Percentiles rank a stretch among this genome's conserved stretches.
phyloP scores from a whole-genome alignment of 1,140 invertebrate species.

The Scaptodrosophila lebanonensis region DNA sequence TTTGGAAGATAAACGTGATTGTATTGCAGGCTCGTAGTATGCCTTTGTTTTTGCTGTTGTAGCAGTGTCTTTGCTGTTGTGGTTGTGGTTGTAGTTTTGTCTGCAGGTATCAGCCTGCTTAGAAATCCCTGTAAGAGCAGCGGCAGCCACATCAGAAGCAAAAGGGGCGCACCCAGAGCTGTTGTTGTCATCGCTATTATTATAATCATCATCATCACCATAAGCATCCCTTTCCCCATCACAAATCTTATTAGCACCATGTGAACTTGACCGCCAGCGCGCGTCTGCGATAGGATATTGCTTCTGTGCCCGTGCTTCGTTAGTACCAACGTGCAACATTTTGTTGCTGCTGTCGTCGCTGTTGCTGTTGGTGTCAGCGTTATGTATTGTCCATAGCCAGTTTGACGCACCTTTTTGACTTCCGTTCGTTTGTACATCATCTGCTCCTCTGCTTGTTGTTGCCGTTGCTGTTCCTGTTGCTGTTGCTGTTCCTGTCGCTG shows the following conservation, averaged over 20 bases:
- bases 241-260: conserved; percentile 31
- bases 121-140: conserved; percentile 42
- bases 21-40: conserved; percentile 29
- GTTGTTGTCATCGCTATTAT: conserved; percentile 22
- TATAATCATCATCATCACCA: conserved; percentile 7
- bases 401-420: conserved; percentile 42
- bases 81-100: conserved; percentile 1
- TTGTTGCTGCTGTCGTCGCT: conserved; percentile 11
- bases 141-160: conserved; percentile 39
- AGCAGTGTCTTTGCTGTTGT: conserved; percentile 15
- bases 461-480: conserved; percentile 15
- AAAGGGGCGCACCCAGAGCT: conserved; percentile 15
- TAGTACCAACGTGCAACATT: conserved; percentile 29
- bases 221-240: too few relatives aligned
- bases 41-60: not conserved
- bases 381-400: conserved; percentile 55
- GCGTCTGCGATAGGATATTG: conserved; percentile 46
- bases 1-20: conserved; percentile 72
- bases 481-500: conserved; percentile 32
- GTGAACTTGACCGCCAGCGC: conserved; percentile 9
- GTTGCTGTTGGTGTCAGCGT: conserved; percentile 36
- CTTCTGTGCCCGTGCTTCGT: conserved; percentile 24
- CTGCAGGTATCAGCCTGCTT: conserved; percentile 19
- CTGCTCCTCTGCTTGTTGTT: conserved; percentile 20
- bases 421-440: conserved; percentile 50